Conservation (phyloP, 2,888 invertebrate genomes). For the Dicyrtoma fusca region DNA sequence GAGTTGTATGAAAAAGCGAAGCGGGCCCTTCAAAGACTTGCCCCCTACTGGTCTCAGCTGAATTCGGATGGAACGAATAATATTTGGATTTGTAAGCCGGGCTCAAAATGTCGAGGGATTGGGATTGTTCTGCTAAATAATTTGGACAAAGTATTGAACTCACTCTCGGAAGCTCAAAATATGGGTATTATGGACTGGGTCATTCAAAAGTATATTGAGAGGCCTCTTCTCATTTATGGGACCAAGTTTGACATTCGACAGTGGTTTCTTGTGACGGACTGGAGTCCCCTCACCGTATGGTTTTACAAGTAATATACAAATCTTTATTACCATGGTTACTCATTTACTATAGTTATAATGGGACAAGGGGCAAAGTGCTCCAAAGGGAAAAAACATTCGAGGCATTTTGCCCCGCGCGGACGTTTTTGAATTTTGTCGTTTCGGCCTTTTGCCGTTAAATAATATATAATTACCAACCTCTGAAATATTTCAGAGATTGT, state of each 20-base stretch:
- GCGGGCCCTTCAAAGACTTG: constrained; percentile 69
- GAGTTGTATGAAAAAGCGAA: constrained; percentile 64
- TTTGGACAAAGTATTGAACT: constrained; percentile 78
- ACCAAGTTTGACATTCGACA: constrained; percentile 95
- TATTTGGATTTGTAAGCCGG: constrained; percentile 94
- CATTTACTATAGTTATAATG: too few species aligned
- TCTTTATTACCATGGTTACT: too few species aligned
- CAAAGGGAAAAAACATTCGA: too few species aligned
- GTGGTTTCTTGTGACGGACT: constrained; percentile 90
- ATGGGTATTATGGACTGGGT: constrained; percentile 71
- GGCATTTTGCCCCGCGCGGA: too few species aligned
- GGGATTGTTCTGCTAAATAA: constrained; percentile 86
- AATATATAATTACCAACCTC: too few species aligned
- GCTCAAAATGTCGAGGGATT: constrained; percentile 87
- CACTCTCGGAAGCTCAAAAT: constrained; percentile 70
- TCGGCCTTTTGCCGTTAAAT: too few species aligned
- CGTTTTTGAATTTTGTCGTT: too few species aligned
- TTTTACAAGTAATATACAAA: constrained; percentile 89
- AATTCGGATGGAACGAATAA: constrained; percentile 83
- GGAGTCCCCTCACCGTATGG: constrained; percentile 88
- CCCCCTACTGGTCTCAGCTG: constrained; percentile 78
- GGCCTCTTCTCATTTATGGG: constrained; percentile 81
- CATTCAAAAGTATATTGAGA: constrained; percentile 93
- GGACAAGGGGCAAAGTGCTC: too few species aligned
- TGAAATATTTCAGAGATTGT: too few species aligned